Base-by-base conservation (phyloP, 2,888 invertebrate genomes). In the Catotricha subobsoleta region DNA sequence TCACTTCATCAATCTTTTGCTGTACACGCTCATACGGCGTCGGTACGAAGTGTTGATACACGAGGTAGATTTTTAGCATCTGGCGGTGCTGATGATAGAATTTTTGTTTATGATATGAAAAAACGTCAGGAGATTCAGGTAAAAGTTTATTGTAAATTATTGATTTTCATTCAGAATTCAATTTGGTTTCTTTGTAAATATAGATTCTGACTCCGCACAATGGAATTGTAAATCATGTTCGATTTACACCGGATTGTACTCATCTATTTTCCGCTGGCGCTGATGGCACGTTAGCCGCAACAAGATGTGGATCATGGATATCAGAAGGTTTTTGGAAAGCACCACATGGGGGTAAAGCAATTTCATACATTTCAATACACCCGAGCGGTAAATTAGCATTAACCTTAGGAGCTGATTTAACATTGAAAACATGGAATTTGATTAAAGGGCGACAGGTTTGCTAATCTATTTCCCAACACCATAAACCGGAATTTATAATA, bases 371-470 rank as follows among this genome's bases (percentile, higher is more conserved):
- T 41, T 75, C 82, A 39, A 69, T 92, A 37, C 94, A 95, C 67
- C 84, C 90, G 2, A 78, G 79, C 51, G 90, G 90, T 12, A 91
- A 90, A 63, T 54, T 94, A 48, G 87, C 88, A 1, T 62, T 95
- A 8, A 82, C 90, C 10, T 70, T 91, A 29, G 88, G 91, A 13
- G 74, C 73, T 38, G 92, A 95, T 60, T 74, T 74, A 49, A 78
- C 81, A 5, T 60, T 95, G 35, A 68, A 80, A 52, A 92, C 92
- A 3, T 95, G 95, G 95, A 92, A 95, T 66, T 67, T 95, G 46
- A 69, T 94, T 1, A 91, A 88, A 59, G 94, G 92, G 0, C 72
- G 90, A 45, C 77, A 78, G 50, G 92, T 91, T 0, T 94, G 84
- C n/a, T 8, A 10, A 16, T 34, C 19, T 8, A 35, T 31, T 13